These are phyloP conservation scores for Aeoliscus strigatus DNA, from an alignment of 2,797 vertebrate species.

Conservation along the genomic window DNA sequence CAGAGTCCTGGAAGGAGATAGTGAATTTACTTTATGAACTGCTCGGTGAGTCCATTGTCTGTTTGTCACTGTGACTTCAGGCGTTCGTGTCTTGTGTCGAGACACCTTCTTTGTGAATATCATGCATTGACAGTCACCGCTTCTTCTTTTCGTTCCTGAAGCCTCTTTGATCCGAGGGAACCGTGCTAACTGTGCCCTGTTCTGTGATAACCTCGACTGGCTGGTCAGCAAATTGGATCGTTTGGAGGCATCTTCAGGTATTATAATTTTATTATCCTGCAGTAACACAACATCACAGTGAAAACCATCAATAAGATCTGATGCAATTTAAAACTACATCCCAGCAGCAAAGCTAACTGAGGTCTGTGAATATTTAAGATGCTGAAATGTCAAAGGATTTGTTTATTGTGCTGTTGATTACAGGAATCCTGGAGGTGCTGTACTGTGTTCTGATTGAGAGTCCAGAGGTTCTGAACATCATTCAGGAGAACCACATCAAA, in stretches of 20 bases:
- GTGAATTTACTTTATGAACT: slow-evolving; percentile 90
- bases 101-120: not conserved
- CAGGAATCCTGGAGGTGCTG: slow-evolving; percentile 94
- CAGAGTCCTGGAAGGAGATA: slow-evolving; percentile 93
- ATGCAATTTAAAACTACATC: too few species aligned
- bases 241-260: slow-evolving; percentile 92
- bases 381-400: too few species aligned
- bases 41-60: slow-evolving; percentile 72
- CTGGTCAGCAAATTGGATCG: slow-evolving; percentile 93
- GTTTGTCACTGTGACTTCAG: not conserved
- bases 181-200: slow-evolving; percentile 89
- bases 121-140: not conserved
- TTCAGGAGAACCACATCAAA: slow-evolving; percentile 96
- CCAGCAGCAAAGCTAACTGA: too few species aligned
- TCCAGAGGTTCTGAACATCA: slow-evolving; percentile 94
- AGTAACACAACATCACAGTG: too few species aligned
- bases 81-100: not conserved
- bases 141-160: slow-evolving; percentile 40
- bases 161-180: slow-evolving; percentile 92
- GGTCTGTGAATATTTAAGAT: too few species aligned
- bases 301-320: too few species aligned
- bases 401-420: not conserved
- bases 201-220: slow-evolving; percentile 94
- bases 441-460: slow-evolving; percentile 96
- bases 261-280: too few species aligned